phyloP scores from a whole-genome alignment of 2,888 invertebrate genomes.

The Ashinkailepas kermadecensis region DNA sequence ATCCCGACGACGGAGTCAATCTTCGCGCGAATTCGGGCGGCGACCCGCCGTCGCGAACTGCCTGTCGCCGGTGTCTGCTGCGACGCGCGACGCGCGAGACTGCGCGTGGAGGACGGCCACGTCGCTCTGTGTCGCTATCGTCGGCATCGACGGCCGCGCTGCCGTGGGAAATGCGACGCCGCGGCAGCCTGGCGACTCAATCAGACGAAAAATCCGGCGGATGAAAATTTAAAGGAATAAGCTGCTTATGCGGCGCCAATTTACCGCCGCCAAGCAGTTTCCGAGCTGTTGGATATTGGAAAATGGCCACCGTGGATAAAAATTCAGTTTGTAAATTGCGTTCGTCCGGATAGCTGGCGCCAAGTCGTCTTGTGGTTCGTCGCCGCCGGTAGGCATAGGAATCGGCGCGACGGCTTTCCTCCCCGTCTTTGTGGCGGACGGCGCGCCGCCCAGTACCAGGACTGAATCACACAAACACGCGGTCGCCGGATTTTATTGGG shows the following conservation, averaged over 20 bases:
- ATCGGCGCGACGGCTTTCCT: background rate
- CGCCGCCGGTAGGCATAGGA: background rate
- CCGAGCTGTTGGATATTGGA: background rate
- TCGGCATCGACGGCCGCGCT: background rate
- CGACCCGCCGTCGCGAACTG: too few relatives aligned
- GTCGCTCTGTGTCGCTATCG: background rate
- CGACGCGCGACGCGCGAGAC: background rate
- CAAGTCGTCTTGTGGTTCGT: background rate
- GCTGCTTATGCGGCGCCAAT: constrained; percentile 15
- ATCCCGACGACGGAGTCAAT: background rate
- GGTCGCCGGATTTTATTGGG: background rate
- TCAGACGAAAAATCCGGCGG: background rate
- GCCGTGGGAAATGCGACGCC: background rate
- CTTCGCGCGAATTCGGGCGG: background rate
- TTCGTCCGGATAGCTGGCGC: background rate
- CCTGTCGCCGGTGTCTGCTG: too few relatives aligned
- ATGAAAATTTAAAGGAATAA: constrained; percentile 1
- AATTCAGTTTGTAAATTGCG: background rate
- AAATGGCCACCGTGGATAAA: background rate
- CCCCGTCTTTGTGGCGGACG: background rate
- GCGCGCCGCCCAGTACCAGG: background rate
- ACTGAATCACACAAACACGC: background rate
- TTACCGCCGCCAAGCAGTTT: background rate
- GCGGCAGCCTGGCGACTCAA: background rate
- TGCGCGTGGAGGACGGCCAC: background rate